phyloP scores from a whole-genome alignment of 2,113 vertebrate genomes.

The Xenus cinereus region DNA sequence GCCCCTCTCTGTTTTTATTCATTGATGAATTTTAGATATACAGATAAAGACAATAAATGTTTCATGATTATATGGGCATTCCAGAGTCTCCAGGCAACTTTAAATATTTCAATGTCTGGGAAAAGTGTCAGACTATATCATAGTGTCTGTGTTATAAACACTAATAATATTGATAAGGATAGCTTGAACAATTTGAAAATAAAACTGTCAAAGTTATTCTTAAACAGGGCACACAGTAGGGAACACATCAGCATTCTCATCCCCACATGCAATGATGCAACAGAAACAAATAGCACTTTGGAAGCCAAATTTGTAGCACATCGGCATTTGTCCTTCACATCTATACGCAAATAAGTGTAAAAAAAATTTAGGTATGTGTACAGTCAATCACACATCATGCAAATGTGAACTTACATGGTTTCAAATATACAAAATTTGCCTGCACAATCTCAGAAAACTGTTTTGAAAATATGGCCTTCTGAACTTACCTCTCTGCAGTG shows the following conservation, averaged over 20 bases:
- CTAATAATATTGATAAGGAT: neutral
- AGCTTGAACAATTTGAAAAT: neutral
- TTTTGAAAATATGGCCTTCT: neutral
- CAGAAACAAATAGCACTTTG: neutral
- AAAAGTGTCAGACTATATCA: neutral
- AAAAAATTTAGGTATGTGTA: neutral
- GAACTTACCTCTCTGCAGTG: neutral
- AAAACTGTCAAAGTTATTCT: neutral
- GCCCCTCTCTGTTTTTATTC: constrained; percentile 3
- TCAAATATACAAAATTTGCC: neutral
- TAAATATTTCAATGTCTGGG: constrained; percentile 33
- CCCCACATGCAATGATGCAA: neutral
- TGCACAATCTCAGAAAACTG: neutral
- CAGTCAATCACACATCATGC: neutral
- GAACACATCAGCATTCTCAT: neutral
- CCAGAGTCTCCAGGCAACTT: neutral
- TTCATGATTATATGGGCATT: constrained; percentile 9
- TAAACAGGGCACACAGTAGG: neutral
- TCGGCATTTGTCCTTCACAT: neutral
- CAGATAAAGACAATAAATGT: constrained; percentile 30
- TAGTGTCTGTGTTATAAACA: neutral
- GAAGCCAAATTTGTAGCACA: neutral
- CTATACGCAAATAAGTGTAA: neutral
- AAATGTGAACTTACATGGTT: neutral
- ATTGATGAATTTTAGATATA: constrained; percentile 39